Evolutionary conservation across 2,888 invertebrate genomes (phyloP).

Genomic region (Spodoptera exigua): DNA sequence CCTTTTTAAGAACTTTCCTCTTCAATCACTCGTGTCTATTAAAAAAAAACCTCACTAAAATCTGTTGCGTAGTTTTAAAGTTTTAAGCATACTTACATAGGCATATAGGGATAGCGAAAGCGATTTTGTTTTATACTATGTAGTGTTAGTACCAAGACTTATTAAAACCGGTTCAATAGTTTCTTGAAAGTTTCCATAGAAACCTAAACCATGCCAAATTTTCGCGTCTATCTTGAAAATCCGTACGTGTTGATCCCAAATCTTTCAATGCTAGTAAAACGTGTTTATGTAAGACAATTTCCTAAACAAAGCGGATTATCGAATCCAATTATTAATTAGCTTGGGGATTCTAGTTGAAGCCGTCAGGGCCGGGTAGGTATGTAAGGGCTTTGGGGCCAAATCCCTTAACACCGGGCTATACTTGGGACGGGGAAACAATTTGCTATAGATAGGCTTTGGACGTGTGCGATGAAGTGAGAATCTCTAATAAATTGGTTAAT

Average conservation of each 20-base stretch:
- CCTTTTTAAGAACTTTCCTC: no score
- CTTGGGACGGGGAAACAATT: constrained; percentile 32
- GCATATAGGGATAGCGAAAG: no score
- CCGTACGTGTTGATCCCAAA: no score
- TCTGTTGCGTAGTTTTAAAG: no score
- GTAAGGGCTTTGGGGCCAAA: constrained; percentile 41
- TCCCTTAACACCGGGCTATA: constrained; percentile 34
- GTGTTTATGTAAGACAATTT: constrained; percentile 33
- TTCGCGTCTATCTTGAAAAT: no score
- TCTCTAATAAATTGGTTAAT: constrained; percentile 3
- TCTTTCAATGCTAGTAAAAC: neutral
- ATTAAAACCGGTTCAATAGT: no score
- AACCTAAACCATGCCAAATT: neutral
- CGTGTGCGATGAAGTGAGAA: constrained; percentile 15
- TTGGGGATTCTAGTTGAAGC: constrained; percentile 29
- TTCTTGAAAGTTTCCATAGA: neutral
- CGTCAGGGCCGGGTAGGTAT: constrained; percentile 30
- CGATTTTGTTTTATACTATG: no score
- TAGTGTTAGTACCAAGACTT: no score
- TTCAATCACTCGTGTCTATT: no score
- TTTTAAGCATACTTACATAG: no score
- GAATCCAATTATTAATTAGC: constrained; percentile 53
- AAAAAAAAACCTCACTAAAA: no score
- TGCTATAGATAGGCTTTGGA: constrained; percentile 35
- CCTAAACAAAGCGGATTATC: constrained; percentile 49